phyloP scores from a whole-genome alignment of 2,888 invertebrate genomes.

The Ariolimax columbianus region DNA sequence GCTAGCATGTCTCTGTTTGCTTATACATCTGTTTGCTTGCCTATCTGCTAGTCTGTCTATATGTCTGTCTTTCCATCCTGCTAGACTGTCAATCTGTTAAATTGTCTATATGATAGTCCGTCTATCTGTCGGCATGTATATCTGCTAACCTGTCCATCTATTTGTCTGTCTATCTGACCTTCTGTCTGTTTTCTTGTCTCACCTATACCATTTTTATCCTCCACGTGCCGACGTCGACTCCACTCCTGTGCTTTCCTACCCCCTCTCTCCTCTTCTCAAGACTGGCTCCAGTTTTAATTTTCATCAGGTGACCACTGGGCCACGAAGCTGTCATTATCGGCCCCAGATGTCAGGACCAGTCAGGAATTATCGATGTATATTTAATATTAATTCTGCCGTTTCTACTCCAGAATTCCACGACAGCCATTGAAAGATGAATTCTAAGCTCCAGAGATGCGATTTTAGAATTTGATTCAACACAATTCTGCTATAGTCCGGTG shows the following conservation, averaged over 20 bases:
- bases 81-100: neutral
- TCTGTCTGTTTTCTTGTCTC: neutral
- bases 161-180: neutral
- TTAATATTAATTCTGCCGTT: slow-evolving; percentile 51
- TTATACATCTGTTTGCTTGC: too few relatives aligned
- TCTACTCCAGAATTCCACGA: neutral
- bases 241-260: neutral
- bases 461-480: neutral
- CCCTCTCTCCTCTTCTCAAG: neutral
- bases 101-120: neutral
- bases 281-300: slow-evolving; percentile 6
- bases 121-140: neutral
- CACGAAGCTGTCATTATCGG: slow-evolving; percentile 32
- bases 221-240: neutral
- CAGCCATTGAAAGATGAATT: neutral
- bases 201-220: too few relatives aligned
- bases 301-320: slow-evolving; percentile 30
- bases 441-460: neutral
- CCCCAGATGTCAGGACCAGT: slow-evolving; percentile 26
- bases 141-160: neutral
- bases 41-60: neutral
- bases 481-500: neutral
- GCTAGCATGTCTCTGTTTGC: neutral
- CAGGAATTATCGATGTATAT: slow-evolving; percentile 52
- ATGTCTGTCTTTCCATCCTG: neutral